These are phyloP conservation scores for Sarcophaga peregrina DNA, from an alignment of 1,140 invertebrate species.

Conservation along the genomic window DNA sequence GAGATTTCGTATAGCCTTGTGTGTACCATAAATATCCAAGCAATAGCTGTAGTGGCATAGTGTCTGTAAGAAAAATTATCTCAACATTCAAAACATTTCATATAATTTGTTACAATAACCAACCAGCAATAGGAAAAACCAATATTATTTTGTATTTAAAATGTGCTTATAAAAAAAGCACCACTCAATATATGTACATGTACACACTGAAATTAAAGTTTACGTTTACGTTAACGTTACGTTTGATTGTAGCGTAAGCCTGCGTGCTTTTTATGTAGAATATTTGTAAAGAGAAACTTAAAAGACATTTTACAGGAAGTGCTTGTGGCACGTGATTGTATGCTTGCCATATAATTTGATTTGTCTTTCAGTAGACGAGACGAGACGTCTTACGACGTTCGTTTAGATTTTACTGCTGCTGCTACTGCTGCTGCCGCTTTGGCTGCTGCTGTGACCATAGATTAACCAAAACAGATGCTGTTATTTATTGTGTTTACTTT, in stretches of 20 bases:
- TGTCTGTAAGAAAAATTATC: not conserved
- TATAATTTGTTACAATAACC: not conserved
- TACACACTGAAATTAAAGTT: too few species aligned
- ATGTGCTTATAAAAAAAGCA: not conserved
- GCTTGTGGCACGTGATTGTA: slow-evolving; percentile 40
- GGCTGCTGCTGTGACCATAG: not conserved
- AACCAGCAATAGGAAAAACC: not conserved
- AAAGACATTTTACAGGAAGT: slow-evolving; percentile 39
- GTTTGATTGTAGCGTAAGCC: not conserved
- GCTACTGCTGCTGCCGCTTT: not conserved
- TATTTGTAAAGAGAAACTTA: slow-evolving; percentile 11
- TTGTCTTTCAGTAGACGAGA: slow-evolving; percentile 23
- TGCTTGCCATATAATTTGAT: slow-evolving; percentile 42
- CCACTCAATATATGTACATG: not conserved
- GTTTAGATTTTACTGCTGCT: not conserved
- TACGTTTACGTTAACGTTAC: too few species aligned
- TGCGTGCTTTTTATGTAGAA: not conserved
- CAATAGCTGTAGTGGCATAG: not conserved
- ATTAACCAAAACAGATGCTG: slow-evolving; percentile 1
- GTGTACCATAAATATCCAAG: not conserved
- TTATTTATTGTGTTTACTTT: slow-evolving; percentile 22
- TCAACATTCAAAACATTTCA: not conserved
- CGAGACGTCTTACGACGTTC: not conserved
- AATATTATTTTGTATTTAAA: not conserved
- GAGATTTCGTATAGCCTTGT: too few species aligned